Evolutionary conservation across 2,797 vertebrate genomes (phyloP).

Genomic region (Lithobates sylvaticus): DNA sequence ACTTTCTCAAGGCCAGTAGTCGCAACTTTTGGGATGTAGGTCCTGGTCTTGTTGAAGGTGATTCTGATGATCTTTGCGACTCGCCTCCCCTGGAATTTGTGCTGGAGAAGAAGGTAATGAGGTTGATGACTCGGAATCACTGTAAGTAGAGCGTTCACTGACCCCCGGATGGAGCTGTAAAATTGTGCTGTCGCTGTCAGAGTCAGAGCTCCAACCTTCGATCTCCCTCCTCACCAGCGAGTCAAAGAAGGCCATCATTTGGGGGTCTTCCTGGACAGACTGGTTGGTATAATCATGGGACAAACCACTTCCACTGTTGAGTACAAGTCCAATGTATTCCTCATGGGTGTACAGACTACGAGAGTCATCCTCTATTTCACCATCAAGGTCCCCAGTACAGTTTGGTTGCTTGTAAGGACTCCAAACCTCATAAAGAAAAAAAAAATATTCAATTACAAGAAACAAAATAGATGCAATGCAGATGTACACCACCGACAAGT

Average conservation of each 20-base stretch:
- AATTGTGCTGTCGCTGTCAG: constrained; percentile 95
- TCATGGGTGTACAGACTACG: constrained; percentile 97
- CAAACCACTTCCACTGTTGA: constrained; percentile 95
- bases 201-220: constrained; percentile 98
- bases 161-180: constrained; percentile 90
- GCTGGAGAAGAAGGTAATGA: constrained; percentile 84
- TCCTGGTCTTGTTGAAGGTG: constrained; percentile 77
- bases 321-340: constrained; percentile 96
- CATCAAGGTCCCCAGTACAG: constrained; percentile 92
- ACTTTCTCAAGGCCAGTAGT: constrained; percentile 77
- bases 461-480: not conserved
- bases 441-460: not conserved
- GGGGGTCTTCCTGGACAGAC: constrained; percentile 95
- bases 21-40: constrained; percentile 78
- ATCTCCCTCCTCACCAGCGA: constrained; percentile 95
- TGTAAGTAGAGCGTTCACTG: constrained; percentile 82
- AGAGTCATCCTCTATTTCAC: constrained; percentile 91
- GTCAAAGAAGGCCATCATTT: constrained; percentile 99
- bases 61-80: constrained; percentile 73
- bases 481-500: no score
- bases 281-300: constrained; percentile 98
- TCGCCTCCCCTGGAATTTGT: constrained; percentile 76
- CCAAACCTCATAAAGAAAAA: constrained; percentile 84
- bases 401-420: constrained; percentile 96
- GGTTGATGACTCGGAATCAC: constrained; percentile 88